Evolutionary conservation across 2,888 invertebrate species (phyloP).

Genomic region (Eupithecia centaureata): DNA sequence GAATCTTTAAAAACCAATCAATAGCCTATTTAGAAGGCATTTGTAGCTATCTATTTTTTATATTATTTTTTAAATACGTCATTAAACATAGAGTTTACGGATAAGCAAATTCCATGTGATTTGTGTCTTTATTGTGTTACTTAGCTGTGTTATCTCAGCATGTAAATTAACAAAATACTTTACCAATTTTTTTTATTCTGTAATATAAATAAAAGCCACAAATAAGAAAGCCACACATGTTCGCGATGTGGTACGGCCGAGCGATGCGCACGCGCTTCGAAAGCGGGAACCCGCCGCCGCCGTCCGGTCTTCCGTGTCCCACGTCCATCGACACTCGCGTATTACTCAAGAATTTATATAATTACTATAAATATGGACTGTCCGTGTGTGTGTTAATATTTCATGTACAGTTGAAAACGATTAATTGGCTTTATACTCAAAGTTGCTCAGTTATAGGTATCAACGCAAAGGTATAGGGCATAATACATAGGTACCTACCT

Average conservation of each 20-base stretch:
- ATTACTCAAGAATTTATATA: neutral
- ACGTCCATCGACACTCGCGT: neutral
- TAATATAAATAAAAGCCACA: neutral
- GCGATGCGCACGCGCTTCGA: slow-evolving; percentile 20
- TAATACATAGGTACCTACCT: no score
- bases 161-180: no score
- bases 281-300: slow-evolving; percentile 23
- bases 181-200: neutral
- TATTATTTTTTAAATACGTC: no score
- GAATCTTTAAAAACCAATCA: no score
- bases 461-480: no score
- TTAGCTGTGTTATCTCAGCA: no score
- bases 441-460: neutral
- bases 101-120: no score
- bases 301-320: slow-evolving; percentile 13
- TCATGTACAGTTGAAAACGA: neutral
- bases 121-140: no score
- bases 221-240: neutral
- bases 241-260: neutral
- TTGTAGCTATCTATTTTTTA: no score
- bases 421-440: neutral
- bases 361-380: neutral
- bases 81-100: no score
- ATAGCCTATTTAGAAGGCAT: no score
- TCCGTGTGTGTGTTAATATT: neutral